These are phyloP conservation scores for Frieseomelitta varia DNA, from an alignment of 1,140 invertebrate genomes.

Conservation along the genomic window DNA sequence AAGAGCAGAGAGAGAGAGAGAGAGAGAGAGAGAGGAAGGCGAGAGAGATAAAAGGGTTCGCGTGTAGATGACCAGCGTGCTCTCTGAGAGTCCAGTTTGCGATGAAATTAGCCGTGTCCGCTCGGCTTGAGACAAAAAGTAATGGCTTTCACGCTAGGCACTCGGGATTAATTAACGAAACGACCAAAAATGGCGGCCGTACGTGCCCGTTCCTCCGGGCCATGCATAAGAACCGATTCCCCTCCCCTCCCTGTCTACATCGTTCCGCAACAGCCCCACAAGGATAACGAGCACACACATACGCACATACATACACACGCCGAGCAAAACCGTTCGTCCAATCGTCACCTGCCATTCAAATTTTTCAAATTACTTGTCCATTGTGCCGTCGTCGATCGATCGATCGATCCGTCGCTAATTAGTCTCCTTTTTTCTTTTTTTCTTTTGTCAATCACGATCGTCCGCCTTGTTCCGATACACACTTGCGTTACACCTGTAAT, in stretches of 20 bases:
- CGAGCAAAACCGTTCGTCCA: neutral
- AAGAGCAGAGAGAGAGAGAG: neutral
- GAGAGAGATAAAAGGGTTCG: slow-evolving; percentile 62
- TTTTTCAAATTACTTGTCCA: slow-evolving; percentile 6
- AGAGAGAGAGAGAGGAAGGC: neutral
- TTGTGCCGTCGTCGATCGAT: neutral
- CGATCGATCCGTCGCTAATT: neutral
- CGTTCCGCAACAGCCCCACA: neutral
- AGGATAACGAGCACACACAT: slow-evolving; percentile 1
- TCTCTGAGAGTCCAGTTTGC: slow-evolving; percentile 51
- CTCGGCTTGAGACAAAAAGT: slow-evolving; percentile 68
- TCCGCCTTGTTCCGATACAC: neutral
- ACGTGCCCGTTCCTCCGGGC: slow-evolving; percentile 30
- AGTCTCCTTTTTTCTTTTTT: neutral
- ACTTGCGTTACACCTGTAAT: neutral
- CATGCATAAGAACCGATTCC: slow-evolving; percentile 37
- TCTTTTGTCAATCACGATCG: neutral
- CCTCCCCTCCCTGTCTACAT: neutral
- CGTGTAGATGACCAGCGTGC: slow-evolving; percentile 66
- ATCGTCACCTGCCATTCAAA: slow-evolving; percentile 47
- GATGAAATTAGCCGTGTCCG: slow-evolving; percentile 70
- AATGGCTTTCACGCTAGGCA: slow-evolving; percentile 72
- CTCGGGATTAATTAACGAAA: slow-evolving; percentile 74
- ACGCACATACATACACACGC: too few species aligned
- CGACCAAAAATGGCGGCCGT: slow-evolving; percentile 69